phyloP scores from a whole-genome alignment of 2,113 vertebrate genomes.

The Suncus etruscus region DNA sequence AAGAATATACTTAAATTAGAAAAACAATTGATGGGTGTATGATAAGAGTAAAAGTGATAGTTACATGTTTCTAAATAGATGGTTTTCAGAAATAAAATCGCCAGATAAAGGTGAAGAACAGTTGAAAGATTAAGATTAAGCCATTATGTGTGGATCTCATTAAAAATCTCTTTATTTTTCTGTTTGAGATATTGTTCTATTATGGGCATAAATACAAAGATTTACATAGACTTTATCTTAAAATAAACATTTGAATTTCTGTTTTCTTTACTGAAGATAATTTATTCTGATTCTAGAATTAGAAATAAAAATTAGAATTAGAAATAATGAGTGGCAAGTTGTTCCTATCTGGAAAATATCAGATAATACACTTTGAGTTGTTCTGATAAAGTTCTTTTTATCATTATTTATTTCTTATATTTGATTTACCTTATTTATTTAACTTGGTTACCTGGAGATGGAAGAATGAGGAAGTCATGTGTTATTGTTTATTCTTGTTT shows the following conservation, averaged over 20 bases:
- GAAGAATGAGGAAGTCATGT: no score
- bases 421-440: background rate
- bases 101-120: background rate
- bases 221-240: background rate
- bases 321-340: background rate
- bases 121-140: background rate
- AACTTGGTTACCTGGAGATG: no score
- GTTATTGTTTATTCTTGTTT: no score
- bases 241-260: slow-evolving; percentile 14
- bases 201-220: background rate
- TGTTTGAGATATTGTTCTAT: background rate
- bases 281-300: background rate
- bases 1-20: slow-evolving; percentile 33
- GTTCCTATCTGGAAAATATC: slow-evolving; percentile 2
- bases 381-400: background rate
- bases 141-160: background rate
- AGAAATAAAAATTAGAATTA: background rate
- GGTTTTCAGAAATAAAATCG: slow-evolving; percentile 32
- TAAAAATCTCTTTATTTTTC: background rate
- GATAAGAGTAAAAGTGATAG: background rate
- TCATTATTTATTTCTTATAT: no score
- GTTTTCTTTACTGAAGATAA: slow-evolving; percentile 11
- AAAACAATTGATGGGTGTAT: background rate
- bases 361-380: background rate
- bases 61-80: slow-evolving; percentile 5